These are phyloP conservation scores for Octodonta nipae DNA, from an alignment of 2,888 invertebrate species.

Conservation along the genomic window DNA sequence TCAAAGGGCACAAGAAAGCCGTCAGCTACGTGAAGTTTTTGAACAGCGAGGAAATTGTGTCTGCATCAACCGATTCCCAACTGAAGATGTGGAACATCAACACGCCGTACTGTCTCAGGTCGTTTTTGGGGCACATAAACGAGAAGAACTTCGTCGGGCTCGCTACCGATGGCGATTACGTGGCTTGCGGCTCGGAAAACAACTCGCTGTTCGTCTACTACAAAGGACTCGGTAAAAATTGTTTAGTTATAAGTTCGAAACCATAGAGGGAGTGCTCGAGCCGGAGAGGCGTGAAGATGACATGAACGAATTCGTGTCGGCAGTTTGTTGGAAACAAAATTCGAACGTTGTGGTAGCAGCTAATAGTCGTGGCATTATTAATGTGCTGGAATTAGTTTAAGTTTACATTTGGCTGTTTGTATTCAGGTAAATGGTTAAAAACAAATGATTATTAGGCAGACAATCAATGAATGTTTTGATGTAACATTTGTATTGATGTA, in stretches of 20 bases:
- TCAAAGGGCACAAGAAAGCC: slow-evolving; percentile 73
- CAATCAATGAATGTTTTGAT: too few relatives aligned
- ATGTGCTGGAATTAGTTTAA: slow-evolving; percentile 66
- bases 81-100: slow-evolving; percentile 83
- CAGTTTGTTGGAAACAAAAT: slow-evolving; percentile 82
- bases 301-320: slow-evolving; percentile 84
- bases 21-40: slow-evolving; percentile 90
- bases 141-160: slow-evolving; percentile 93
- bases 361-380: slow-evolving; percentile 87
- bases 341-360: slow-evolving; percentile 80
- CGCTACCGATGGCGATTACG: slow-evolving; percentile 81
- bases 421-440: too few relatives aligned
- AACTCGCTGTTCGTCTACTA: slow-evolving; percentile 87
- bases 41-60: slow-evolving; percentile 71
- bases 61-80: slow-evolving; percentile 84
- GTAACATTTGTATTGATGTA: too few relatives aligned
- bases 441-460: too few relatives aligned
- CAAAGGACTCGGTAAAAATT: slow-evolving; percentile 72
- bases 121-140: slow-evolving; percentile 83
- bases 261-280: slow-evolving; percentile 61
- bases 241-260: slow-evolving; percentile 77
- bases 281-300: slow-evolving; percentile 70
- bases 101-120: slow-evolving; percentile 60
- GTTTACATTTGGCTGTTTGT: neutral
- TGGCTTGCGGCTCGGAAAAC: slow-evolving; percentile 90